Evolutionary conservation across 30 jellyfish, hydroid and myxozoan genomes (phyloP), one percentile per base, ranked within the genome.

Genomic region (Clytia hemisphaerica): DNA sequence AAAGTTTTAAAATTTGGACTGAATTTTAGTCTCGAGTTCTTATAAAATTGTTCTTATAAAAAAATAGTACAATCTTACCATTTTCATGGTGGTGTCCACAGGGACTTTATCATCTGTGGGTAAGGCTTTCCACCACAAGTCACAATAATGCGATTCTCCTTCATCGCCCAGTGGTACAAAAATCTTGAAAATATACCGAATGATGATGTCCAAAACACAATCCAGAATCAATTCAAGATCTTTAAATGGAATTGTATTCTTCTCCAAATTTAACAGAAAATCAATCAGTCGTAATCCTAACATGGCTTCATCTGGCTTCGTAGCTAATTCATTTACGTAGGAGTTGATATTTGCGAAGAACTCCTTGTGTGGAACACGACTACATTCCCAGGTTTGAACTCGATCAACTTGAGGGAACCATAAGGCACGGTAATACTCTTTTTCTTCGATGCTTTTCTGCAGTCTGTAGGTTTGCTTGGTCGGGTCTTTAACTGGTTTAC

Each of bases 401-500:
- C 30, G 25, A 21, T 21, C 30, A 22, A 57, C 70, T 21, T 57
- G 70, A 30, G 70, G 70, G 30, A 57, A 57, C 70, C 70, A 57
- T 22, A 22, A 22, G 3, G 70, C 70, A 57, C 70, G 51, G 16
- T 22, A 57, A 33, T 57, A 57, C 33, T 57, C 70, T 33, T 57
- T 28, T 7, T 7, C 30, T 57, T 57, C 30, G 7, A 57, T 5
- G 5, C 44, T 57, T 9, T 25, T 30, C 0, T 4, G 38, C 25
- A 57, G 27, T 42, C 54, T n/a, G n/a, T n/a, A n/a, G n/a, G n/a
- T n/a, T n/a, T n/a, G n/a, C n/a, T n/a, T n/a, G n/a, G n/a, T n/a
- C n/a, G n/a, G n/a, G n/a, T n/a, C n/a, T n/a, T n/a, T n/a, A n/a
- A n/a, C n/a, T n/a, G n/a, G n/a, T n/a, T n/a, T n/a, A n/a, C n/a